Evolutionary conservation across 2,888 invertebrate genomes (phyloP).

Genomic region (Hyles lineata): DNA sequence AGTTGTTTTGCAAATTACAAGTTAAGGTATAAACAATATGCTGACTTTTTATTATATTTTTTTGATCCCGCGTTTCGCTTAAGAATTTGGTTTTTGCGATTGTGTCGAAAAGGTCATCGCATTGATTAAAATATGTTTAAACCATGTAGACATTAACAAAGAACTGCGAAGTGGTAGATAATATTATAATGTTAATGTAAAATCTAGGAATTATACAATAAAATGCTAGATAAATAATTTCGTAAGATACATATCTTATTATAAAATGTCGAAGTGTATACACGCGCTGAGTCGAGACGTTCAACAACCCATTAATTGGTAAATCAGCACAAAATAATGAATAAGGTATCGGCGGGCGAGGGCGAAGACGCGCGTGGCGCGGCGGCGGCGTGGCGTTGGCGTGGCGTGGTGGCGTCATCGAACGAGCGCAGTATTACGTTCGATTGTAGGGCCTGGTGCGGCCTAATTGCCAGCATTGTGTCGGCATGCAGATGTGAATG

Average conservation of each 20-base stretch:
- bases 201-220: not conserved
- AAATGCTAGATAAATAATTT: not conserved
- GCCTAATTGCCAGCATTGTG: constrained; percentile 86
- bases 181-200: too few relatives aligned
- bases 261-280: too few relatives aligned
- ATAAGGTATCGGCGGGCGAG: constrained; percentile 22
- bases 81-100: not conserved
- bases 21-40: too few relatives aligned
- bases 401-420: constrained; percentile 63
- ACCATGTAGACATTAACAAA: not conserved
- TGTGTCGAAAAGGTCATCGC: not conserved
- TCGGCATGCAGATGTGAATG: constrained; percentile 86
- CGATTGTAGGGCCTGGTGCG: constrained; percentile 81
- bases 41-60: not conserved
- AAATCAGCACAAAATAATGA: constrained; percentile 23
- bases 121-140: not conserved
- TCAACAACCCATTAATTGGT: not conserved
- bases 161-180: too few relatives aligned
- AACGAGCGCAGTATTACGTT: constrained; percentile 74
- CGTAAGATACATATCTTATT: too few relatives aligned
- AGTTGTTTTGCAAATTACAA: too few relatives aligned
- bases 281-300: not conserved
- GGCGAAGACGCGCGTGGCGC: constrained; percentile 41
- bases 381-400: constrained; percentile 45
- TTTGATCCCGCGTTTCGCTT: too few relatives aligned